These are phyloP conservation scores for Osmoderma eremita DNA, from an alignment of 2,888 invertebrate genomes.

Conservation along the genomic window DNA sequence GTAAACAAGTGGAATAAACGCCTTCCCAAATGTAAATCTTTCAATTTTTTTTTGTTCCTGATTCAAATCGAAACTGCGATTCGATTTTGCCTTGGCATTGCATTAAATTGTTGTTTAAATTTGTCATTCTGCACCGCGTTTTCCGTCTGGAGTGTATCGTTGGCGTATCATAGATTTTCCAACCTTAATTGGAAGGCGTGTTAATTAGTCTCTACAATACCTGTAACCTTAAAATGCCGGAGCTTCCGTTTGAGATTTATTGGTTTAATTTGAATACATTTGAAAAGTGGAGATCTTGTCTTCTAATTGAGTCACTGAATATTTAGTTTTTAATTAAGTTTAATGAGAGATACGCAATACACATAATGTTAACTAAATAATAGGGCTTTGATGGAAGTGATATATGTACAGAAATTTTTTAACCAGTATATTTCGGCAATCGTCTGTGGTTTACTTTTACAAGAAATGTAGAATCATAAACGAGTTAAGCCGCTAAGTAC, in stretches of 20 bases:
- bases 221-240: constrained; percentile 24
- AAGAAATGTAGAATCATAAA: no score
- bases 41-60: not conserved
- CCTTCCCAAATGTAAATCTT: not conserved
- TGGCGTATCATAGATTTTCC: constrained; percentile 31
- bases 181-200: constrained; percentile 29
- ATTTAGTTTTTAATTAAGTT: no score
- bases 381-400: no score
- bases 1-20: not conserved
- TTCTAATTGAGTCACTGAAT: not conserved
- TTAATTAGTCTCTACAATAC: constrained; percentile 30
- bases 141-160: not conserved
- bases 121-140: not conserved
- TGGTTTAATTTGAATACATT: constrained; percentile 13
- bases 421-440: no score
- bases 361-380: no score
- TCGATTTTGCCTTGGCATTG: constrained; percentile 1
- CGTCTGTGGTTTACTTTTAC: no score
- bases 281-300: constrained; percentile 2
- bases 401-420: no score
- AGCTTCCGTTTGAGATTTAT: constrained; percentile 17
- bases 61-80: constrained; percentile 12
- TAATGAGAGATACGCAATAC: no score
- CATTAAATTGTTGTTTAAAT: constrained; percentile 23
- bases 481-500: no score